Base-by-base conservation (phyloP, 1,140 invertebrate genomes). In the Drosophila oshimai region DNA sequence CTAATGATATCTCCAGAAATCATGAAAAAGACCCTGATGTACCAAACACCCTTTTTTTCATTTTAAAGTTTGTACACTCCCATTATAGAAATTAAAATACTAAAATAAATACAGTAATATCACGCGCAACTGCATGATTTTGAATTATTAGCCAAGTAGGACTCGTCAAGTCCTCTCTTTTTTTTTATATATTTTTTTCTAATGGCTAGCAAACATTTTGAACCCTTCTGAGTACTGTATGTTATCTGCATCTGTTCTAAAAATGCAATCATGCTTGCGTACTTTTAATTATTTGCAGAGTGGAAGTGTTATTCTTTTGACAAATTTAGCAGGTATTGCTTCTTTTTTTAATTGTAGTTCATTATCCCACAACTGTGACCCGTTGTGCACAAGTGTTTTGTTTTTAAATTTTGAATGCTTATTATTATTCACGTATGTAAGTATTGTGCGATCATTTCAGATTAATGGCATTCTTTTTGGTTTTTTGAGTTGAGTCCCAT, bases 351-450 rank as follows among this genome's bases (percentile, higher is more conserved):
- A 44, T 62, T 46, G 57, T 57, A 74, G 55, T 71, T 33, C 39
- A 17, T 44, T 42, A 2, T 44, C n/a, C 47, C 41, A 46, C 54
- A 47, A 60, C 31, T 68, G 34, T 29, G 42, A 26, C 7, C 3
- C n/a, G 41, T 24, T 15, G 41, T 24, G 37, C 17, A 7, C 2
- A 4, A 12, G 39, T 36, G 34, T 36, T 7, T 15, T 31, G 58
- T 58, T 33, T 67, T 62, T 53, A 22, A 42, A 39, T 71, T 46
- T 71, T 45, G 39, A 34, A 28, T 34, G 39, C 12, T 26, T 26
- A 6, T 42, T 7, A 22, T 18, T 70, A 31, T 53, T 29, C n/a
- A n/a, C n/a, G n/a, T 50, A 24, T 73, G 42, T 31, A 10, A 47
- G 20, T 51, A 2, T 45, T 17, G 49, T 44, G 42, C 18, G 29